Base-by-base conservation (phyloP, 2,888 invertebrate species). In the Syrista parreyssii region DNA sequence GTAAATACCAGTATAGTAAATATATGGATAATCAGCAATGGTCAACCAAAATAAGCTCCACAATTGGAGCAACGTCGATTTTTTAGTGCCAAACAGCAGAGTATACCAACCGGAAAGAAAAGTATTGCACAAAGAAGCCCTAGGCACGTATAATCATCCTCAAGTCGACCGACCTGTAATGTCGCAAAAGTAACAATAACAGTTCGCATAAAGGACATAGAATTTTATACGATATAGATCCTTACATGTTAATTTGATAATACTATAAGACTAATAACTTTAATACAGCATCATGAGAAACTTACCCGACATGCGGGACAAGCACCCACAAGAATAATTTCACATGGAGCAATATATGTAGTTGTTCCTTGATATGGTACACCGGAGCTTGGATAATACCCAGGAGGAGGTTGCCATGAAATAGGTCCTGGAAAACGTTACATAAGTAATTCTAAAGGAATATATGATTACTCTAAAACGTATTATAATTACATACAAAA, bases 41-140 rank as follows among this genome's bases (percentile, higher is more conserved):
- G 75, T 92, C 92, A 95, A 79, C 94, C 95, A 88, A 97, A 97
- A 87, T 95, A 94, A 2, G 97, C 97, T 30, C 97, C 97, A 88
- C 98, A 98, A 92, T 97, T 97, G 2, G 96, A 95, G 91, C 98
- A 98, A 84, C 96, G 94, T 86, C 96, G 94, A 88, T 97, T 96
- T 87, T 96, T 95, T 91, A 97, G 93, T 55, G 96, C 94, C 75
- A 98, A 92, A 89, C 98, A 98, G 90, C 97, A 98, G 12, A 98
- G 91, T 81, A 98, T 95, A 71, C 98, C 98, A 68, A 97, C 76
- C 0, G 98, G 98, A 89, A 98, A 98, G 91, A 96, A 97, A 40
- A 96, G 92, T 80, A 97, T 96, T 32, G 97, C 97, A 91, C 97
- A 97, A 77, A 96, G 92, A 23, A 98, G 93, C 78, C 97, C 98